These are phyloP conservation scores for Bubo scandiacus DNA, from an alignment of 2,113 vertebrate species.

Conservation along the genomic window DNA sequence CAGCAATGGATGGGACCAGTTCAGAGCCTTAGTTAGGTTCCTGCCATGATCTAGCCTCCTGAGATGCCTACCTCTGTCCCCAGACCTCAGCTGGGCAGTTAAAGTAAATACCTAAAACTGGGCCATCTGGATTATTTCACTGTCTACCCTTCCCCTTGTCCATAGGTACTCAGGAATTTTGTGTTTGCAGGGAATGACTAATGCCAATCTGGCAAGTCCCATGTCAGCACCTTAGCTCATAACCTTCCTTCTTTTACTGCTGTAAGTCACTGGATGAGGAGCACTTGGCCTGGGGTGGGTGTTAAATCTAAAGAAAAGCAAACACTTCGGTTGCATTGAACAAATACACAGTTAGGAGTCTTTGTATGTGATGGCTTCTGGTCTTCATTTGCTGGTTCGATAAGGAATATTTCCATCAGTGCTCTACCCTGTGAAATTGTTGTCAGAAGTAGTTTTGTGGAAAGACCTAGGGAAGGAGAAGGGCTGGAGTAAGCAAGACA, in stretches of 20 bases:
- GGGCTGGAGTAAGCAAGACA: background rate
- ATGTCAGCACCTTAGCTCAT: background rate
- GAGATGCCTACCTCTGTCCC: background rate
- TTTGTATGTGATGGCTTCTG: background rate
- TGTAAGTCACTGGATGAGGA: background rate
- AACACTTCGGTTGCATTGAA: background rate
- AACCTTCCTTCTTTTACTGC: background rate
- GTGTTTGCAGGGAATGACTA: background rate
- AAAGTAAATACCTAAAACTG: background rate
- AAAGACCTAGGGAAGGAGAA: background rate
- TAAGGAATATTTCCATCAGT: background rate
- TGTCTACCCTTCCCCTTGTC: background rate
- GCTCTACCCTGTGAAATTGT: background rate
- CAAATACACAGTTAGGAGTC: background rate
- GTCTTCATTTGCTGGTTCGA: background rate
- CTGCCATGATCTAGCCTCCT: background rate
- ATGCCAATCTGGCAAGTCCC: background rate
- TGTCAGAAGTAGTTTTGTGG: background rate
- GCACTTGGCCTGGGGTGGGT: background rate
- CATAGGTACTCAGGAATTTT: background rate
- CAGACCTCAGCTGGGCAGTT: background rate
- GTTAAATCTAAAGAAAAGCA: background rate
- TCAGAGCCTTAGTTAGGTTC: background rate
- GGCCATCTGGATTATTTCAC: background rate
- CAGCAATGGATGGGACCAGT: background rate